Evolutionary conservation across 2,797 vertebrate species (phyloP).

Genomic region (Pagetopsis macropterus): DNA sequence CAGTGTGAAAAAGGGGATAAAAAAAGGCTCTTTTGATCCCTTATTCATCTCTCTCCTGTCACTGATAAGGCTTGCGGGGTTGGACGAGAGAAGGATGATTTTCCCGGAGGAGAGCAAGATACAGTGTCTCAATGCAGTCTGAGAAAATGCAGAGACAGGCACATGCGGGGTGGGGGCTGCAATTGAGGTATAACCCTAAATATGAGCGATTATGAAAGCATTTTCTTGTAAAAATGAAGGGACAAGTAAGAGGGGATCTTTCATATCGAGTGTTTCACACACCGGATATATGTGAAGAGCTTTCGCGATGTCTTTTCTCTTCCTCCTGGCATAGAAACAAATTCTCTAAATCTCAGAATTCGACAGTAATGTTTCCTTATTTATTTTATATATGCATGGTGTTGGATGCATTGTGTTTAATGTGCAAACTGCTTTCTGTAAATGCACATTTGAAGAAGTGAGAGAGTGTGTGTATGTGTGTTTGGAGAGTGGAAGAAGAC

Average conservation of each 20-base stretch:
- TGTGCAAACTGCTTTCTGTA: conserved; percentile 55
- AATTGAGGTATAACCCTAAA: conserved; percentile 51
- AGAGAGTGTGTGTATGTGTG: conserved; percentile 19
- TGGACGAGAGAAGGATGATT: conserved; percentile 67
- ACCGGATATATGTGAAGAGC: conserved; percentile 21
- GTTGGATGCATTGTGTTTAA: conserved; percentile 49
- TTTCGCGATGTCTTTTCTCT: conserved; percentile 33
- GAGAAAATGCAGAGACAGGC: conserved; percentile 31
- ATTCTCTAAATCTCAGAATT: conserved; percentile 46
- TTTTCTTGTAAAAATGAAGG: conserved; percentile 37
- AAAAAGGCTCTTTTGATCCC: conserved; percentile 79
- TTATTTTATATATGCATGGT: conserved; percentile 3
- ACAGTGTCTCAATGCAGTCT: conserved; percentile 54
- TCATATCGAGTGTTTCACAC: conserved; percentile 19
- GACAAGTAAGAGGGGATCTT: conserved; percentile 27
- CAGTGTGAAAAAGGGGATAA: conserved; percentile 69
- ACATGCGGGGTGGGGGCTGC: conserved; percentile 1
- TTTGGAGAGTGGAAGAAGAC: conserved; percentile 6
- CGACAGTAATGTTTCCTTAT: conserved; percentile 40
- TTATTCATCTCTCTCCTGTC: conserved; percentile 78
- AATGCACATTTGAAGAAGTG: conserved; percentile 50
- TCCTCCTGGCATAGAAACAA: conserved; percentile 36
- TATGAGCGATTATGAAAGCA: conserved; percentile 40
- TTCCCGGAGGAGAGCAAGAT: conserved; percentile 62
- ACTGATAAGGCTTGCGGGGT: conserved; percentile 70